Base-by-base conservation (phyloP, 1,140 invertebrate species). In the Pteromalus puparum region DNA sequence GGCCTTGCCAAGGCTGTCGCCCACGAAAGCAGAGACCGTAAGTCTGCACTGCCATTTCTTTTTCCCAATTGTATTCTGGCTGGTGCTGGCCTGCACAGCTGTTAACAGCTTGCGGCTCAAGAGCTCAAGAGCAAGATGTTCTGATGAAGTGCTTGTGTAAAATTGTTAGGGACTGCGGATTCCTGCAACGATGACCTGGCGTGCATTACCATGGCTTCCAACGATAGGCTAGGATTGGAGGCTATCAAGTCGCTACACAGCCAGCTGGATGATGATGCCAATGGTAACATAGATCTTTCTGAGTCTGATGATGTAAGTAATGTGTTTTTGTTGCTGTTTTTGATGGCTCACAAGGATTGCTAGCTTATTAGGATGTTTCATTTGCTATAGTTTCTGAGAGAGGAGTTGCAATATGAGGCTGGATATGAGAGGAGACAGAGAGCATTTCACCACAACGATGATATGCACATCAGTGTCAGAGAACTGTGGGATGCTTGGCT, bases 401-500 rank as follows among this genome's bases (percentile, higher is more conserved):
- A 99, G 93, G 98, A 99, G 93, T 93, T 99, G 61, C 97, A 99
- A 91, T 98, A 98, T 91, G 97, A 98, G 92, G 97, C 97, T 87
- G 97, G 97, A 0, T 97, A 98, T 88, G 97, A 98, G 91, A 96
- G 97, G 89, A 95, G 98, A 82, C 97, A 98, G 90, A 96, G 96
- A 87, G 97, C 96, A 34, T 99, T 99, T 92, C 98, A 99, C 94
- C 96, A 96, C 87, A 97, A 98, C 91, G 97, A 99, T 93, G 98
- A 99, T 91, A 98, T 97, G 95, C 97, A 98, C 89, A 98, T 99
- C 87, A 98, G 97, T 15, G 97, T 98, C 74, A 96, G 97, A 90
- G 98, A 99, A 93, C 93, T 99, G 30, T 99, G 98, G 98, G 96
- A 97, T 90, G 96, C 97, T 12, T 99, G 98, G 98, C 94, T 97